Evolutionary conservation across 2,113 vertebrate genomes (phyloP).

Genomic region (Sinocyclocheilus anophthalmus): DNA sequence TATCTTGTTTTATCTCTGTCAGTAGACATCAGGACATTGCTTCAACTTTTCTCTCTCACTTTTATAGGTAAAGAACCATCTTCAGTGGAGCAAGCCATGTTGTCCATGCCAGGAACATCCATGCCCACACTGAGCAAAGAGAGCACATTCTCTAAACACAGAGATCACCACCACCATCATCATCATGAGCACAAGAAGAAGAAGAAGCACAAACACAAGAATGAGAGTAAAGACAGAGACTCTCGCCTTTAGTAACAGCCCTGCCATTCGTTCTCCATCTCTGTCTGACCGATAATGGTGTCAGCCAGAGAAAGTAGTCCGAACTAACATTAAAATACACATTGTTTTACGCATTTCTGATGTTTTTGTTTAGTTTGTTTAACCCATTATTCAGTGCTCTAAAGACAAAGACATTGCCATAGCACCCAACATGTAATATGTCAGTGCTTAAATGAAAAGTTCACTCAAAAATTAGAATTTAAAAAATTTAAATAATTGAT

Average conservation of each 20-base stretch:
- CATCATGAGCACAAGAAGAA: constrained; percentile 96
- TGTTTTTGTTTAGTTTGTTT: background rate
- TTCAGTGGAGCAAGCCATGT: too few species aligned
- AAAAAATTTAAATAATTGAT: too few species aligned
- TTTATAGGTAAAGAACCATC: too few species aligned
- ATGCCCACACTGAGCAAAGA: too few species aligned
- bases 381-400: background rate
- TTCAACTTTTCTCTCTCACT: too few species aligned
- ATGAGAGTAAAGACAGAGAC: constrained; percentile 86
- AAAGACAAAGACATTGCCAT: background rate
- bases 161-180: constrained; percentile 68
- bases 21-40: too few species aligned
- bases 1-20: too few species aligned
- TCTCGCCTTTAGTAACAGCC: constrained; percentile 87
- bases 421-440: too few species aligned
- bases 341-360: background rate
- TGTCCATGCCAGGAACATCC: too few species aligned
- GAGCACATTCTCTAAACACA: too few species aligned
- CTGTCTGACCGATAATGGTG: constrained; percentile 81
- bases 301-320: background rate
- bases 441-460: too few species aligned
- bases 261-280: constrained; percentile 86
- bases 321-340: background rate
- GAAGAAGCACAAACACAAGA: constrained; percentile 96
- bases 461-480: too few species aligned